These are phyloP conservation scores for Eurytoma californica DNA, from an alignment of 2,888 invertebrate genomes.

Conservation along the genomic window DNA sequence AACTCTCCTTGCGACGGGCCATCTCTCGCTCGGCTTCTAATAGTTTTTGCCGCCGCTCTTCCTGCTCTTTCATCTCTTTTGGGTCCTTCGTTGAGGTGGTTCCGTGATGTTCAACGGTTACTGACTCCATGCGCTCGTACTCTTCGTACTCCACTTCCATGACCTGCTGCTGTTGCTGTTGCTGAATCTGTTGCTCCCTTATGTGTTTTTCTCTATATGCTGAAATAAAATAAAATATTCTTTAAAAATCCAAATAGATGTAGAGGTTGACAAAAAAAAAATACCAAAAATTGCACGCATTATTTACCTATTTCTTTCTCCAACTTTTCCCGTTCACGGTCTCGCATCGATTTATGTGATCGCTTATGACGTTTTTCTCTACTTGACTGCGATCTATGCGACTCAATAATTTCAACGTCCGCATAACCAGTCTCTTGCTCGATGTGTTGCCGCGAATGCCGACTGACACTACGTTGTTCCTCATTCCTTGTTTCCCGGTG, in stretches of 20 bases:
- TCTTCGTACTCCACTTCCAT: constrained; percentile 74
- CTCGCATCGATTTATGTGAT: constrained; percentile 77
- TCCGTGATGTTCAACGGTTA: not conserved
- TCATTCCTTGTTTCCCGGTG: constrained; percentile 61
- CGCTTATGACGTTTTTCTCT: constrained; percentile 70
- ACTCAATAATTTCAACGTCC: constrained; percentile 45
- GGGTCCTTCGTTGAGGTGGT: constrained; percentile 65
- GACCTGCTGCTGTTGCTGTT: constrained; percentile 42
- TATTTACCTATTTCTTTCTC: no score
- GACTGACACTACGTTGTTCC: not conserved
- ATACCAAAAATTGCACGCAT: no score
- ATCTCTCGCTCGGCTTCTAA: constrained; percentile 79
- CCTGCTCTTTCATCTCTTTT: constrained; percentile 73
- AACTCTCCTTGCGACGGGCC: constrained; percentile 86
- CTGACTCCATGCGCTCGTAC: constrained; percentile 65
- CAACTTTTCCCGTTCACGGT: constrained; percentile 76
- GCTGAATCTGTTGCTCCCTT: constrained; percentile 58
- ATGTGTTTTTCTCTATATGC: constrained; percentile 70
- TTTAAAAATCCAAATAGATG: no score
- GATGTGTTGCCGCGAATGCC: constrained; percentile 47
- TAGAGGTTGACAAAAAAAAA: no score
- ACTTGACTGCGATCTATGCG: constrained; percentile 54
- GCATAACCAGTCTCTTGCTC: constrained; percentile 16
- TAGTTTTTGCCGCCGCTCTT: constrained; percentile 68
- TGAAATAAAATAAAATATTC: not conserved